Evolutionary conservation across 2,113 vertebrate genomes (phyloP).

Genomic region (Formicarius rufipectus): DNA sequence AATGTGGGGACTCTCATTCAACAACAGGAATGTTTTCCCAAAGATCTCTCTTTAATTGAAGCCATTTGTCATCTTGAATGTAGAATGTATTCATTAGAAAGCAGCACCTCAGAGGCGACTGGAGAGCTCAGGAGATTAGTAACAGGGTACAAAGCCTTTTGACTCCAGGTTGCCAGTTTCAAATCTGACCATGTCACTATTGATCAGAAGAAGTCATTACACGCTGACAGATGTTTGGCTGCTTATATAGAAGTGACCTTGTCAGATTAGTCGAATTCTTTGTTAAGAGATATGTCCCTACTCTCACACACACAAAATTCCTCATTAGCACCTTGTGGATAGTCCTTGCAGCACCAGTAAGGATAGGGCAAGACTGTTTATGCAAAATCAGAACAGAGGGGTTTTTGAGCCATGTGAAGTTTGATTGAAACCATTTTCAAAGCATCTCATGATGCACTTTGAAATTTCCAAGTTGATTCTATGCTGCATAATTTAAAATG

Average conservation of each 20-base stretch:
- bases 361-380: not conserved
- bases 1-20: not conserved
- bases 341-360: not conserved
- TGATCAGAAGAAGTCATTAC: slow-evolving; percentile 53
- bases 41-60: slow-evolving; percentile 60
- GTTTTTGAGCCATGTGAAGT: not conserved
- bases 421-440: not conserved
- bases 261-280: slow-evolving; percentile 44
- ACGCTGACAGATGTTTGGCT: slow-evolving; percentile 24
- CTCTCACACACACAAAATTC: not conserved
- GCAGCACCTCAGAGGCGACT: not conserved
- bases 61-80: slow-evolving; percentile 63
- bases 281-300: not conserved
- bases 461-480: slow-evolving; percentile 3
- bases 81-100: slow-evolving; percentile 57
- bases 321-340: slow-evolving; percentile 14
- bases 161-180: slow-evolving; percentile 38
- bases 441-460: not conserved
- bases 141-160: slow-evolving; percentile 54
- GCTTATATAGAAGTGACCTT: slow-evolving; percentile 28
- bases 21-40: not conserved
- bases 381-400: not conserved
- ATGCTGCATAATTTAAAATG: not conserved
- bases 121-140: slow-evolving; percentile 33
- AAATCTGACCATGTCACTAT: slow-evolving; percentile 42